A percentile compares a stretch with the other conserved stretches of the same genome.
Evolutionary conservation across 2,113 vertebrate genomes (phyloP).

Genomic region (Chascanopsetta lugubris): DNA sequence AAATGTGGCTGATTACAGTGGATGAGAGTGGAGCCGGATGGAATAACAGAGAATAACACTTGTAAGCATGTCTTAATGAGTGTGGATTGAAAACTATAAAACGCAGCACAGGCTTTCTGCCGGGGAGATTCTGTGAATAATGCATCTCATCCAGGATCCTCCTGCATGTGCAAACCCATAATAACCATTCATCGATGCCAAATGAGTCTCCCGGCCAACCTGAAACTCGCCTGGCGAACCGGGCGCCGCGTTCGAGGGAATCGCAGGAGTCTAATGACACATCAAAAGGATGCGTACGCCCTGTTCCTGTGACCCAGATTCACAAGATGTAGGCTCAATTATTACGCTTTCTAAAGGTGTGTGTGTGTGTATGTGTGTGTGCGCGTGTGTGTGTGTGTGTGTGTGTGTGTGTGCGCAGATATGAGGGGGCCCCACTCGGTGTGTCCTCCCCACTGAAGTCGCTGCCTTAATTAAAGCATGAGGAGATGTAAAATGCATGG

Average conservation of each 20-base stretch:
- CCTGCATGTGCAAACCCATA: slow-evolving; percentile 28
- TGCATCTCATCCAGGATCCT: slow-evolving; percentile 31
- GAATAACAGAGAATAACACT: slow-evolving; percentile 35
- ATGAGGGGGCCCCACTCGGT: slow-evolving; percentile 34
- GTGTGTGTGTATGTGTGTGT: slow-evolving; percentile 6
- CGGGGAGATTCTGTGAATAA: slow-evolving; percentile 17
- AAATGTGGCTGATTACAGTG: slow-evolving; percentile 46
- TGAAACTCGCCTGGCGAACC: slow-evolving; percentile 37
- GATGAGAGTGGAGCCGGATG: slow-evolving; percentile 28
- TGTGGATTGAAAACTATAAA: slow-evolving; percentile 41
- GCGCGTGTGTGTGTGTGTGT: slow-evolving; percentile 14
- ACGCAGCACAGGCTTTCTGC: neutral
- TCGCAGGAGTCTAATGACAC: slow-evolving; percentile 56
- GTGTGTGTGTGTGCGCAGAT: neutral
- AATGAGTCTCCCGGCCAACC: slow-evolving; percentile 43
- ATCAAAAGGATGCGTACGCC: slow-evolving; percentile 51
- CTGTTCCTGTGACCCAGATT: slow-evolving; percentile 68
- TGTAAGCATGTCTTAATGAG: slow-evolving; percentile 52
- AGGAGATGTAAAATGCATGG: slow-evolving; percentile 44
- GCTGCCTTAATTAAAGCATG: slow-evolving; percentile 62
- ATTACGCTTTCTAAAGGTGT: slow-evolving; percentile 56
- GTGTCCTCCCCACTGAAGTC: slow-evolving; percentile 50
- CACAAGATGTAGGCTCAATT: slow-evolving; percentile 50
- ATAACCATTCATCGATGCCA: slow-evolving; percentile 24
- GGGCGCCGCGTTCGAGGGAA: slow-evolving; percentile 51